phyloP scores from a whole-genome alignment of 2,797 vertebrate species.

The Nyctibius grandis region DNA sequence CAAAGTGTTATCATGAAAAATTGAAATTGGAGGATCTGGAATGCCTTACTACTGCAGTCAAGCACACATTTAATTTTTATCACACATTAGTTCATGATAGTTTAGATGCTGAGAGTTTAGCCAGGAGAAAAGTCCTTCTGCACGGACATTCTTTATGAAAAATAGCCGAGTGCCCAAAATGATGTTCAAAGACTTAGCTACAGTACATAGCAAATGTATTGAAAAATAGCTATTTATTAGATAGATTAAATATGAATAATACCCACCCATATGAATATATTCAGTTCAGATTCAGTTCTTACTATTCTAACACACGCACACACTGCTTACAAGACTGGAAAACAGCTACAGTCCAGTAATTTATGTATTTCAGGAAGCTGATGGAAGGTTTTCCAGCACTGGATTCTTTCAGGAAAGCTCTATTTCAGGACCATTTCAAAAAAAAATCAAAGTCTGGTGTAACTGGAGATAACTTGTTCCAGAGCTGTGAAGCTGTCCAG shows the following conservation, averaged over 20 bases:
- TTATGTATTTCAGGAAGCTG: neutral
- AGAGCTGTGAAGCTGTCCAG: conserved; percentile 89
- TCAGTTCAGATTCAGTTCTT: neutral
- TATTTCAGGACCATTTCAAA: neutral
- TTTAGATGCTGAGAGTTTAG: neutral
- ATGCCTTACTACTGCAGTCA: neutral
- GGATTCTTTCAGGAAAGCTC: neutral
- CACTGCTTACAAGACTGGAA: neutral
- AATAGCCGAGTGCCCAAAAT: neutral
- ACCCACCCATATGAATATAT: neutral
- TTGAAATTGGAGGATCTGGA: neutral
- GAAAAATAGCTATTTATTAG: conserved; percentile 23
- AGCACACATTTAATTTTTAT: neutral
- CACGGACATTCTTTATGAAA: neutral
- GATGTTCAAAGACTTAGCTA: neutral
- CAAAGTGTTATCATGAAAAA: neutral
- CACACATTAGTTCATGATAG: neutral
- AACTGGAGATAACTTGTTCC: conserved; percentile 94
- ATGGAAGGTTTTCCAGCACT: neutral
- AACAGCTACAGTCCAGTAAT: neutral
- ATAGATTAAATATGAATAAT: neutral
- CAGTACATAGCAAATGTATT: neutral
- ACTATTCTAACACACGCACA: neutral
- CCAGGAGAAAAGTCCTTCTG: neutral
- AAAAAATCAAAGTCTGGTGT: conserved; percentile 75